Base-by-base conservation (phyloP, 2,113 vertebrate genomes). In the Apodemus speciosus region DNA sequence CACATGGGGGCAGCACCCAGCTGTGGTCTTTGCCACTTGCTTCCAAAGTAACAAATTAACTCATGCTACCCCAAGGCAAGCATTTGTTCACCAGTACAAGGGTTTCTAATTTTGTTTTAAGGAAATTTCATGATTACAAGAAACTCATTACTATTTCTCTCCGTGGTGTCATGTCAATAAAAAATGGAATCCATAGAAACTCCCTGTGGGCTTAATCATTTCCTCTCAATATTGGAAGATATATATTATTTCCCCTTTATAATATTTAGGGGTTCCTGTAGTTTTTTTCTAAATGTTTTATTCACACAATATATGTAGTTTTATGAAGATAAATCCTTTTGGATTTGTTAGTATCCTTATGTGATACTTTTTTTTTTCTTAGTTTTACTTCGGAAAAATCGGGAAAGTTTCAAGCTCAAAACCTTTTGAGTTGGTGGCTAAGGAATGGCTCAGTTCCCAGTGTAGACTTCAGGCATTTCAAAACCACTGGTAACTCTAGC, bases 241-340 rank as follows among this genome's bases (percentile, higher is more conserved):
- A 77, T 27, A 87, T 79, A 8, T 7, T 21, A 10, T 95, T 25
- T 15, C 46, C 10, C 43, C 27, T 79, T 56, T 66, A 77, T 83
- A 58, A 79, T 62, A 89, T 69, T 60, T 72, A 6, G 32, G 7
- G 0, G 21, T 92, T 92, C 14, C 16, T 90, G 1, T 77, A 77
- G 23, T 1, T 4, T 89, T 81, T 11, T 79, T 71, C 13, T 73
- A 80, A 92, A 51, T 90, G 46, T 15, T 76, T 94, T 88, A 93
- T 85, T 92, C 23, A 86, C 15, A 35, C 66, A 92, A 43, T 93
- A 46, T n/a, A 0, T 46, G 6, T 81, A 16, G 40, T 49, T 62
- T 88, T 92, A 88, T 46, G 35, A 81, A 84, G 76, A 89, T 71
- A 90, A 75, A 68, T 87, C 25, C 32, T 87, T 89, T 91, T 76